A percentile compares a stretch with the other conserved stretches of the same genome.
phyloP scores from a whole-genome alignment of 53 echinoderm and acorn worm species.

The Henricia sp. region DNA sequence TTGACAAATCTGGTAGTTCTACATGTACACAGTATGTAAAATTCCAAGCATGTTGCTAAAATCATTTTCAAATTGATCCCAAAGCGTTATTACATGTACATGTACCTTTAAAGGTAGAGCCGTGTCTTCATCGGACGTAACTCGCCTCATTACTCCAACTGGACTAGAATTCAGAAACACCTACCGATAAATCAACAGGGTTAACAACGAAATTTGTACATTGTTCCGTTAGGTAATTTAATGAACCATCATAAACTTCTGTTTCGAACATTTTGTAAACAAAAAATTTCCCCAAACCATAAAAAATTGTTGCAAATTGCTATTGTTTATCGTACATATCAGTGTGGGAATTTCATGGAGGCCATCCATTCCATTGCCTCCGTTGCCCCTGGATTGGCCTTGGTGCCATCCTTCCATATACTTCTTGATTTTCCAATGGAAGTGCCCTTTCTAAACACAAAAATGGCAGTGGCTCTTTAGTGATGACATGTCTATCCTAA shows the following conservation, averaged over 20 bases:
- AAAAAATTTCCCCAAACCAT: too few species aligned
- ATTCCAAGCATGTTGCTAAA: too few species aligned
- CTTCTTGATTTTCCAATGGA: too few species aligned
- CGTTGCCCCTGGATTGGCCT: too few species aligned
- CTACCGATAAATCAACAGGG: constrained; percentile 9
- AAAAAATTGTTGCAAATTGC: background rate
- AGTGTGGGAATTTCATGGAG: background rate
- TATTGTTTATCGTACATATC: background rate
- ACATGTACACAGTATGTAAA: too few species aligned
- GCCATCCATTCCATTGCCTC: too few species aligned
- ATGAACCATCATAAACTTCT: background rate
- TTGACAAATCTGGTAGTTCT: too few species aligned
- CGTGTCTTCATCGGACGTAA: constrained; percentile 33
- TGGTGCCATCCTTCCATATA: too few species aligned
- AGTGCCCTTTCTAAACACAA: background rate
- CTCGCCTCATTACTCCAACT: constrained; percentile 73
- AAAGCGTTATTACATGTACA: constrained; percentile 1
- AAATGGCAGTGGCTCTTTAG: too few species aligned
- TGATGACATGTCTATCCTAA: too few species aligned
- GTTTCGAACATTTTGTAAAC: too few species aligned
- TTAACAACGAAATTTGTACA: background rate
- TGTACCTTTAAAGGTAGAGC: constrained; percentile 46
- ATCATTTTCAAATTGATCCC: too few species aligned
- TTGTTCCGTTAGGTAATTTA: background rate
- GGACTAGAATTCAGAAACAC: constrained; percentile 78